These are phyloP conservation scores for Octodonta nipae DNA, from an alignment of 2,888 invertebrate genomes.

Conservation along the genomic window DNA sequence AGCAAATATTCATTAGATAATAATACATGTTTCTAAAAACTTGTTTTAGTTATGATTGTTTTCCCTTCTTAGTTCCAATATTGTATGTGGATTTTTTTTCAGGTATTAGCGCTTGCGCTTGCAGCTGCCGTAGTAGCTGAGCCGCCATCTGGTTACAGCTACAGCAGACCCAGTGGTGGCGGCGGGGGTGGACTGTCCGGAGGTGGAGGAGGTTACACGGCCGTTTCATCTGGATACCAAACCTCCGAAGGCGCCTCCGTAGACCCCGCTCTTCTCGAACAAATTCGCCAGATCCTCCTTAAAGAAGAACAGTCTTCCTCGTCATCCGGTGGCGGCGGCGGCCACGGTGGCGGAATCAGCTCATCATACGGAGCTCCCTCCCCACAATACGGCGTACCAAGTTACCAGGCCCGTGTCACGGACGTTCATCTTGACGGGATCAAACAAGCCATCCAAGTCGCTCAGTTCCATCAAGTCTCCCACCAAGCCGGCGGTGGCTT, in stretches of 20 bases:
- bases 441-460: slow-evolving; percentile 76
- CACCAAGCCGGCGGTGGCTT: slow-evolving; percentile 36
- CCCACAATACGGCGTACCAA: slow-evolving; percentile 51
- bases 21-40: too few species aligned
- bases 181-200: slow-evolving; percentile 32
- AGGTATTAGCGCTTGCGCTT: slow-evolving; percentile 75
- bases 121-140: slow-evolving; percentile 65
- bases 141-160: slow-evolving; percentile 62
- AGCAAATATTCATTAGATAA: too few species aligned
- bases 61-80: not conserved
- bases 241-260: slow-evolving; percentile 74
- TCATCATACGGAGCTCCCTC: slow-evolving; percentile 56
- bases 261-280: slow-evolving; percentile 65
- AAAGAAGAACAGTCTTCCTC: slow-evolving; percentile 60
- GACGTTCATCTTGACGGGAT: slow-evolving; percentile 76
- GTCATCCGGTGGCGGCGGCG: slow-evolving; percentile 39
- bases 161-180: slow-evolving; percentile 50
- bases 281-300: slow-evolving; percentile 71
- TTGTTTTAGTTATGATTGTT: slow-evolving; percentile 2
- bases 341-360: slow-evolving; percentile 35
- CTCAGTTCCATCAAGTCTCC: slow-evolving; percentile 63
- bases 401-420: slow-evolving; percentile 50
- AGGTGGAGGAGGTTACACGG: slow-evolving; percentile 61
- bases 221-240: slow-evolving; percentile 65
- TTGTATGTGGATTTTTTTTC: slow-evolving; percentile 26